phyloP scores from a whole-genome alignment of 2,113 vertebrate species.

The Albula glossodonta region DNA sequence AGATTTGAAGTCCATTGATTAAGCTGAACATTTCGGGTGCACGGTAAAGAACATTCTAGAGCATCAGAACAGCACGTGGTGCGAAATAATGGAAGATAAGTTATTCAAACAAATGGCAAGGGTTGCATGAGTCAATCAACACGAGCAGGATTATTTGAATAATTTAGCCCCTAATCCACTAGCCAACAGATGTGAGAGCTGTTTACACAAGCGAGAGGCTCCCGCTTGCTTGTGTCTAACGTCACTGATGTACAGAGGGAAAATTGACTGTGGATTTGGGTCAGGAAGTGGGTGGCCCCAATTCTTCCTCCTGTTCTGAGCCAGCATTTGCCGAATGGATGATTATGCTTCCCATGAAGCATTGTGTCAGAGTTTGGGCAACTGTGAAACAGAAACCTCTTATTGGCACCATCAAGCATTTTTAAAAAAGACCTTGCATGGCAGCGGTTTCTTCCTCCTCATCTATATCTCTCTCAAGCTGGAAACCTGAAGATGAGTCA shows the following conservation, averaged over 20 bases:
- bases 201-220: conserved; percentile 25
- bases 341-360: background rate
- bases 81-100: background rate
- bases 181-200: conserved; percentile 39
- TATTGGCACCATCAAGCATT: background rate
- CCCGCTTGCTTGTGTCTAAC: background rate
- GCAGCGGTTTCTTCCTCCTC: background rate
- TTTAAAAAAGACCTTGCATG: background rate
- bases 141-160: conserved; percentile 7
- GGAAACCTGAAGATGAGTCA: background rate
- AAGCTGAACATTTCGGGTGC: too few relatives aligned
- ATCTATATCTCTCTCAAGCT: background rate
- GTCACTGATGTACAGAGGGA: conserved; percentile 35
- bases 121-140: conserved; percentile 2
- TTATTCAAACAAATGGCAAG: background rate
- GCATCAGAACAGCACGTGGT: too few relatives aligned
- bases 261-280: conserved; percentile 46
- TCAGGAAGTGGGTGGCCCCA: conserved; percentile 45
- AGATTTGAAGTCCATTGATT: background rate
- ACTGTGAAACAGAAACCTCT: background rate
- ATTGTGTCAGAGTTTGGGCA: background rate
- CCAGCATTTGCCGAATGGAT: background rate
- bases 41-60: too few relatives aligned
- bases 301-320: conserved; percentile 27
- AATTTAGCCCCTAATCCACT: background rate